Evolutionary conservation across 23 tunicate genomes (phyloP), one percentile per base, ranked within the genome.

Genomic region (Clavelina lepadiformis): DNA sequence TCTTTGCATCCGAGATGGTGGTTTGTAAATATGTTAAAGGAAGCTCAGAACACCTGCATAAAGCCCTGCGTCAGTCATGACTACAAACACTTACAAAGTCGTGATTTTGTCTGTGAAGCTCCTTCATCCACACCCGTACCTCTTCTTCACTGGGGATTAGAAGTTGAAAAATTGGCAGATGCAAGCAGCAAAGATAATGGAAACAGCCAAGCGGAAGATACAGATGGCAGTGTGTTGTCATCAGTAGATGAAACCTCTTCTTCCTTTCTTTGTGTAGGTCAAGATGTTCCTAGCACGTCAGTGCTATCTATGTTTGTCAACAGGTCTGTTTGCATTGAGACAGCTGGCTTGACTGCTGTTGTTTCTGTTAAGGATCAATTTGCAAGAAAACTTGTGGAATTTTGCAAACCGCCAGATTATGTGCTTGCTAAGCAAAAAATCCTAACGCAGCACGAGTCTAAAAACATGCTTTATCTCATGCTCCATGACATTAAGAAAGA

Each of bases 251-350:
- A 80, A 33, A 70, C 72, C 2, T 51, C 71, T 2, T 80, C 86
- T 5, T 80, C 86, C 28, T 80, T 80, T 80, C 28, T 80, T 47
- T 80, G 86, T 61, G 72, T 80, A 8, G 77, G 61, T 5, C 33
- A 5, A 3, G 60, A 49, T 15, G 3, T 31, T 5, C 46, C 45
- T 35, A 63, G 26, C 19, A 35, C 19, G 0, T 19, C 32, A 0
- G 7, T 56, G 23, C 30, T 18, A 3, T 19, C 44, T 20, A 33
- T 22, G 1, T 52, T 67, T 28, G 51, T 36, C 1, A 72, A 80
- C 36, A 51, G 87, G 5, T n/a, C 44, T 11, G 1, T 80, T 3
- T 53, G 71, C 20, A 20, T 80, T 31, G 23, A 35, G 19, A 27
- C 65, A 7, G 31, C 27, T 25, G 35, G 56, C 5, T 30, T 32